phyloP scores from a whole-genome alignment of 2,797 vertebrate species.

The Enteromius afrohamiltoni region DNA sequence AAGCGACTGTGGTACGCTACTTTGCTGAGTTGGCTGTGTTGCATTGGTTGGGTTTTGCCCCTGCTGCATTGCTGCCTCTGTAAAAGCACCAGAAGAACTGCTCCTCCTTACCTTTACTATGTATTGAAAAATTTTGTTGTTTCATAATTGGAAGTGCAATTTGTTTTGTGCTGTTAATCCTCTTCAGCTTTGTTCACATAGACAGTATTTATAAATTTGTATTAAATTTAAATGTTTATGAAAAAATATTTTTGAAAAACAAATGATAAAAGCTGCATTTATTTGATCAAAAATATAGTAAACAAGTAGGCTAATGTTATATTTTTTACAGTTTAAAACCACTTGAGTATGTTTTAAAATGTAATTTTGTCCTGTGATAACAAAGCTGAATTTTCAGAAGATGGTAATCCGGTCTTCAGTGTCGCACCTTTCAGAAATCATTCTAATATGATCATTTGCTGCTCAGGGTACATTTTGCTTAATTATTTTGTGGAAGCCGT shows the following conservation, averaged over 20 bases:
- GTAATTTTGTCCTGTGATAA: neutral
- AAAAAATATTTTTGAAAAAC: neutral
- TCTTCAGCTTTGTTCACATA: neutral
- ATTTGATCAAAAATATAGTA: neutral
- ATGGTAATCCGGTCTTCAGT: neutral
- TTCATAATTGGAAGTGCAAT: neutral
- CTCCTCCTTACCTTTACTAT: neutral
- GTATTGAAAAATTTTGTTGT: neutral
- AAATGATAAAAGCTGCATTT: neutral
- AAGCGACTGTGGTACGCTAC: neutral
- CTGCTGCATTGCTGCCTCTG: neutral
- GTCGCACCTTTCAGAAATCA: neutral
- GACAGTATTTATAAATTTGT: neutral
- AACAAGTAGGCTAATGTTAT: neutral
- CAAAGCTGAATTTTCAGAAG: neutral
- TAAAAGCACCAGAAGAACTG: conserved; percentile 1
- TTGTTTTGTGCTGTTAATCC: neutral
- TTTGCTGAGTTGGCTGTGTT: conserved; percentile 39
- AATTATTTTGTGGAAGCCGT: neutral
- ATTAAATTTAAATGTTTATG: neutral
- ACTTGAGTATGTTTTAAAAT: neutral
- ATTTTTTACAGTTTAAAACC: neutral
- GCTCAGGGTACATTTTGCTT: neutral
- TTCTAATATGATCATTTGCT: neutral
- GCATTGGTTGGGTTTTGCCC: conserved; percentile 11